Base-by-base conservation (phyloP, 2,113 vertebrate species). In the Spheniscus mendiculus region DNA sequence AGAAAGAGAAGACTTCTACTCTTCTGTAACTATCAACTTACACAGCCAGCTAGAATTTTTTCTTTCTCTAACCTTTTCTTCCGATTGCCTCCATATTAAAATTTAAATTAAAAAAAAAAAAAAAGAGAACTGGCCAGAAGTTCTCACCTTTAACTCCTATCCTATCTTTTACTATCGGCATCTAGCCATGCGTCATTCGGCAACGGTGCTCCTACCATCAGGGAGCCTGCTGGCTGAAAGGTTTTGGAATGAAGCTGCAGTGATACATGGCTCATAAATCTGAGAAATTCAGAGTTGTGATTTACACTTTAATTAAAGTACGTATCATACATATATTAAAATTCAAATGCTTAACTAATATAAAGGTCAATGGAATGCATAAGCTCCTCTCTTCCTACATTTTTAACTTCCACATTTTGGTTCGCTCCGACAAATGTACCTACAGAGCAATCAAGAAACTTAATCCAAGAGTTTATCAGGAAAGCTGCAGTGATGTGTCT, bases 251-350 rank as follows among this genome's bases (percentile, higher is more conserved):
- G 90, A 66, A 91, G 42, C n/a, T 85, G 16, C 4, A 1, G 22
- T 53, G 79, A 87, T 45, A 50, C 25, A 18, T 10, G 8, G 86
- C 47, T 94, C 63, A 76, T 83, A 86, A 93, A 95, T 94, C 59
- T 36, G 38, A 61, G 81, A 21, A 50, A 82, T 47, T 44, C 77
- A 52, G 77, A 65, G 89, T n/a, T 84, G 77, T 79, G 86, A 74
- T 71, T 92, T 96, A 89, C 61, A 87, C 86, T 92, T 89, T 87
- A 93, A 93, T 97, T 97, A 78, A 94, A 94, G n/a, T 20, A n/a
- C 40, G 55, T 81, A 82, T 96, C 90, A 67, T n/a, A 84, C 52
- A 26, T 87, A 74, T 18, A 92, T 92, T 90, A 90, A 71, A 92
- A 95, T 92, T 92, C 72, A 36, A 93, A 92, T 63, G 59, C 72